These are phyloP conservation scores for Antheraea assamensis DNA, from an alignment of 2,888 invertebrate genomes.

Conservation along the genomic window DNA sequence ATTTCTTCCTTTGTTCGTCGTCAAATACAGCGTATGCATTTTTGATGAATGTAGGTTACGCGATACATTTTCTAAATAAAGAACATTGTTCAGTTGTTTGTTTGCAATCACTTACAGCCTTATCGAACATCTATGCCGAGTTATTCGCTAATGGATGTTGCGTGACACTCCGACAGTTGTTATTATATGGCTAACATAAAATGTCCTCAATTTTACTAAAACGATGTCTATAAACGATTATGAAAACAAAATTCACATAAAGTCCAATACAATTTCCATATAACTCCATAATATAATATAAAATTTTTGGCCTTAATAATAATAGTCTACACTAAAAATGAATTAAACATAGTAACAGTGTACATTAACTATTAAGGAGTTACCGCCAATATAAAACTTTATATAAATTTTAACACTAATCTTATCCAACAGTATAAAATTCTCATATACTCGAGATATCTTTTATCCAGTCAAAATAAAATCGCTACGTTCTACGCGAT, in stretches of 20 bases:
- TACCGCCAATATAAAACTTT: not conserved
- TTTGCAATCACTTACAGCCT: conserved; percentile 9
- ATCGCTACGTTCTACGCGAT: not conserved
- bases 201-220: conserved; percentile 11
- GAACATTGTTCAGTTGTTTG: not conserved
- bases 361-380: not conserved
- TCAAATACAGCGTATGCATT: not conserved
- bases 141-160: conserved; percentile 16
- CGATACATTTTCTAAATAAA: not conserved
- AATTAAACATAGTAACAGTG: not conserved
- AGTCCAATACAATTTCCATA: not conserved
- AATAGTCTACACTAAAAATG: not conserved
- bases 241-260: not conserved
- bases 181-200: conserved; percentile 11
- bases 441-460: not conserved
- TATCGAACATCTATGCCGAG: conserved; percentile 10
- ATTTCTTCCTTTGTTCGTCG: not conserved
- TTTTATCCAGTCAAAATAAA: not conserved
- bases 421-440: not conserved
- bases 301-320: not conserved
- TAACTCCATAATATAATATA: not conserved
- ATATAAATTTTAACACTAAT: not conserved
- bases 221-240: conserved; percentile 7
- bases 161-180: conserved; percentile 8
- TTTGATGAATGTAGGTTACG: not conserved